A percentile compares a stretch with the other conserved stretches of the same genome.
phyloP scores from a whole-genome alignment of 2,888 invertebrate species.

The Glyphotaelius pellucidus region DNA sequence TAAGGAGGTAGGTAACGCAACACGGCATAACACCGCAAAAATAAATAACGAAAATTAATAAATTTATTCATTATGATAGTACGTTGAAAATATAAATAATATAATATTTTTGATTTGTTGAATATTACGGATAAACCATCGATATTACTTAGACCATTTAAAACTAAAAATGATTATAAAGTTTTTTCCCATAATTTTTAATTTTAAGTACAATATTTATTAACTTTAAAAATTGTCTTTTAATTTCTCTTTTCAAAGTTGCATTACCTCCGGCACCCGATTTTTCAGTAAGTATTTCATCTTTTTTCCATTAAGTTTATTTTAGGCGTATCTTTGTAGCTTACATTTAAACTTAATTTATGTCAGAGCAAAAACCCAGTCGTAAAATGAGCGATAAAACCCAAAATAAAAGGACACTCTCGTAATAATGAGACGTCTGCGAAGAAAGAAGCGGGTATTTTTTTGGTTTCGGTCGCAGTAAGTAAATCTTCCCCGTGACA shows the following conservation, averaged over 20 bases:
- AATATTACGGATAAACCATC: no score
- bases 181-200: no score
- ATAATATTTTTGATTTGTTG: no score
- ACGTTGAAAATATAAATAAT: no score
- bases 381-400: background rate
- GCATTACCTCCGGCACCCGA: background rate
- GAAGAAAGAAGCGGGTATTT: background rate
- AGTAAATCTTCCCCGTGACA: conserved; percentile 14
- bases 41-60: no score
- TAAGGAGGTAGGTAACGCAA: no score
- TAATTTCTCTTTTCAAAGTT: background rate
- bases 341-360: background rate
- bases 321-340: background rate
- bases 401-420: background rate
- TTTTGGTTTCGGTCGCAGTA: conserved; percentile 34
- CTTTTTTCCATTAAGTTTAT: background rate
- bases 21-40: no score
- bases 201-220: no score
- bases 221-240: no score
- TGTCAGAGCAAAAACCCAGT: background rate
- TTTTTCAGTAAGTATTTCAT: background rate
- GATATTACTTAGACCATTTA: no score
- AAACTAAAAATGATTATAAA: no score
- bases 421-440: background rate
- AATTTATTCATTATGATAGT: no score